Conservation (phyloP, 2,797 vertebrate genomes). For the Anas bernieri region DNA sequence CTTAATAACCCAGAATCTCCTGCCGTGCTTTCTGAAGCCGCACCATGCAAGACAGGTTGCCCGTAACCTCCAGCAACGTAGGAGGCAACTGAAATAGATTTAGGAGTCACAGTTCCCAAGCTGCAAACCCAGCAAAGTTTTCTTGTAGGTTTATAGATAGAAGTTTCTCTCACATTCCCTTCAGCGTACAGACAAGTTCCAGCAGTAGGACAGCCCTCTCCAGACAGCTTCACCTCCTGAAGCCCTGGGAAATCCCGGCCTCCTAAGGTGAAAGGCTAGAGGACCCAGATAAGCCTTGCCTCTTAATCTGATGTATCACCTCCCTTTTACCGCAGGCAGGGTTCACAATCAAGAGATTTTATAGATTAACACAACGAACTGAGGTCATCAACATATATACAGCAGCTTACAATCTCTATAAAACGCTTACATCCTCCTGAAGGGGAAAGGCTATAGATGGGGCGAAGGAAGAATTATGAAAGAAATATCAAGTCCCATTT, state of each 20-base stretch:
- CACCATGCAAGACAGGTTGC: not conserved
- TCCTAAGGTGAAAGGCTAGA: slow-evolving; percentile 48
- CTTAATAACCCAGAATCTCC: not conserved
- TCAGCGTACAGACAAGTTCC: not conserved
- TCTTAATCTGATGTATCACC: slow-evolving; percentile 30
- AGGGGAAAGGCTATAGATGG: not conserved
- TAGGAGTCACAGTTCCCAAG: not conserved
- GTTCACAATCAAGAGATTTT: slow-evolving; percentile 14
- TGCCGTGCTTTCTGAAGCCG: not conserved
- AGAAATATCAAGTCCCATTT: not conserved
- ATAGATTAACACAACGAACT: slow-evolving; percentile 19
- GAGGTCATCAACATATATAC: not conserved
- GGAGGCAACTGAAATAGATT: slow-evolving; percentile 16
- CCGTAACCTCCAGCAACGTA: not conserved
- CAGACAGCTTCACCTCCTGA: not conserved
- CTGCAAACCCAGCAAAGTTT: not conserved
- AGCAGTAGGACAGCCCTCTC: not conserved
- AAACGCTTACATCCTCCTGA: not conserved
- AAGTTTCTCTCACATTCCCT: not conserved
- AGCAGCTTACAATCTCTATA: not conserved
- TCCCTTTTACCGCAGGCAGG: not conserved
- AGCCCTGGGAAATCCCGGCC: slow-evolving; percentile 23
- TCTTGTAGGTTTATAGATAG: not conserved
- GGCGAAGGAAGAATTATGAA: not conserved
- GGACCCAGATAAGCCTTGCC: slow-evolving; percentile 1